Evolutionary conservation across 2,888 invertebrate species (phyloP).

Genomic region (Tetragonula carbonaria): DNA sequence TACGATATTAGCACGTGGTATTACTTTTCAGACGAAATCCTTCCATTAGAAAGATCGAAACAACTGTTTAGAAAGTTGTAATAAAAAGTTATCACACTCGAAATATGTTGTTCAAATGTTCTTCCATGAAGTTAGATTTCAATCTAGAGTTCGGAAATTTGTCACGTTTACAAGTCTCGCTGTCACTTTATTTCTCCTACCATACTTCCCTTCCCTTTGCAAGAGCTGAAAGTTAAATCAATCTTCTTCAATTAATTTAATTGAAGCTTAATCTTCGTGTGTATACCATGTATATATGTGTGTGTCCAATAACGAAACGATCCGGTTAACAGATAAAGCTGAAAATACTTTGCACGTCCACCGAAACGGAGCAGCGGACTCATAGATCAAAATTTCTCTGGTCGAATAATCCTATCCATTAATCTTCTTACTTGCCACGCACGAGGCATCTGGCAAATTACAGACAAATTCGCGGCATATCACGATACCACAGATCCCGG

Average conservation of each 20-base stretch:
- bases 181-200: too few species aligned
- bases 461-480: constrained; percentile 14
- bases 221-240: background rate
- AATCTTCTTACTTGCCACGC: background rate
- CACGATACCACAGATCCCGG: background rate
- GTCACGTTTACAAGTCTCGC: too few species aligned
- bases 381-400: background rate
- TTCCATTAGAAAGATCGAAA: background rate
- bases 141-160: too few species aligned
- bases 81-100: background rate
- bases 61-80: background rate
- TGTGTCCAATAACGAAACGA: background rate
- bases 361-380: background rate
- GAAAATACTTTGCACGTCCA: background rate
- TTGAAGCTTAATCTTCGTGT: background rate
- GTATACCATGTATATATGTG: background rate
- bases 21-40: background rate
- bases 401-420: background rate
- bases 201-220: background rate
- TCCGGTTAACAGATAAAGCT: background rate
- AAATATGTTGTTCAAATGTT: too few species aligned
- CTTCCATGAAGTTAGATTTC: too few species aligned
- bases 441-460: constrained; percentile 10
- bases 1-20: too few species aligned
- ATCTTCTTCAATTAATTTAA: background rate